Base-by-base conservation (phyloP, 1,140 invertebrate species). In the Drosophila serrata region DNA sequence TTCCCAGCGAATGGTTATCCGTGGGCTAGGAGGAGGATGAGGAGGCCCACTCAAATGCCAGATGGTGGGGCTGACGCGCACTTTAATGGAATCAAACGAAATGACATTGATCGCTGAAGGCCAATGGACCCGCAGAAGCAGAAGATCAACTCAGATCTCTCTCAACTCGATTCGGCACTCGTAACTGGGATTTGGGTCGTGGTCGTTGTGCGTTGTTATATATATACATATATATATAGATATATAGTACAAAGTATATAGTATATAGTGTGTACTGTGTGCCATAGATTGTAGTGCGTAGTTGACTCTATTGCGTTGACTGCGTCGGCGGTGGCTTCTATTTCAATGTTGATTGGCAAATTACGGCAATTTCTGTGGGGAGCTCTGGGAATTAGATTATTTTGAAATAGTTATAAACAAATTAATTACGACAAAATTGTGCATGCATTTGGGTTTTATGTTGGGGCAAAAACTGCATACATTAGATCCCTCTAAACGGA, bases 281-380 rank as follows among this genome's bases (percentile, higher is more conserved):
- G 29, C 29, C 29, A 45, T 13, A 45, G 43, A 15, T 62, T 33
- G 70, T 49, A 75, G 48, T 57, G 73, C 73, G 73, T 75, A 75
- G 72, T 75, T 60, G 37, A 6, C 19, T 35, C 7, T 75, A 63
- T 74, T 65, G 63, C 63, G 68, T 67, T 75, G 39, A 42, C 43
- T 65, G 81, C 62, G 63, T 76, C 63, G 81, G 45, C 43, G 46
- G 51, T 73, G 73, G 62, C 82, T 82, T 65, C 75, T 79, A 77
- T 82, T 88, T 88, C 84, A 87, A 88, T 88, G 84, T 69, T 88
- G 84, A 88, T 88, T 88, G 84, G 84, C 84, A 88, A 88, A 88
- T 88, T 88, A 88, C 85, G 45, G 73, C 85, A 90, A 88, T 88
- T 90, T 88, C 57, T 65, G 45, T n/a, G 19, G 39, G 58, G 17